Conservation (phyloP, 2,888 invertebrate genomes). For the Lacanobia oleracea region DNA sequence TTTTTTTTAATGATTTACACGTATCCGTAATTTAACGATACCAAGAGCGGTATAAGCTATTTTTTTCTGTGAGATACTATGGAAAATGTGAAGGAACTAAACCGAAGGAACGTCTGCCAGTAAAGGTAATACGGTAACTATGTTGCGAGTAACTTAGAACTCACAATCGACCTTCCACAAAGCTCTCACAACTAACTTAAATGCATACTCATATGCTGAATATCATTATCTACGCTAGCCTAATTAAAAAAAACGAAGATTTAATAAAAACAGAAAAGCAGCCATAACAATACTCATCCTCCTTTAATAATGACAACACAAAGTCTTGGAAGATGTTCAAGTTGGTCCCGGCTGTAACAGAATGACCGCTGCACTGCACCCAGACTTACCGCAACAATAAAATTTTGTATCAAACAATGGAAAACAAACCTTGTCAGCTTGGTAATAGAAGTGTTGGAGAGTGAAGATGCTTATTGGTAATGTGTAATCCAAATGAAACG, state of each 20-base stretch:
- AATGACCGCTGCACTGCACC: constrained; percentile 84
- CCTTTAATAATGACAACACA: constrained; percentile 83
- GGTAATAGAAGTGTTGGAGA: constrained; percentile 50
- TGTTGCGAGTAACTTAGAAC: not conserved
- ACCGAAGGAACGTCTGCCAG: not conserved
- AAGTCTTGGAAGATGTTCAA: constrained; percentile 84
- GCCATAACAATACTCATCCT: constrained; percentile 83
- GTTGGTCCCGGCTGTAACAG: constrained; percentile 76
- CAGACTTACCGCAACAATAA: constrained; percentile 68
- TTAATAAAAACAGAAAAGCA: constrained; percentile 79
- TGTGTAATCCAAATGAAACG: constrained; percentile 86
- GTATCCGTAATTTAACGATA: not conserved
- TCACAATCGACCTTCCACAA: not conserved
- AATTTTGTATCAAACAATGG: constrained; percentile 25
- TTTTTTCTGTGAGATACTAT: not conserved
- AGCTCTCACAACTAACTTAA: not conserved
- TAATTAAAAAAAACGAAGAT: constrained; percentile 50
- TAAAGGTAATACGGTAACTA: not conserved
- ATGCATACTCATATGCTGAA: not conserved
- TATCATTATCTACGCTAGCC: not conserved
- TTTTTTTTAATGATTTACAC: not conserved
- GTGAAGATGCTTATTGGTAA: constrained; percentile 69
- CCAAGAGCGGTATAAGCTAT: no score
- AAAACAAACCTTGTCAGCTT: constrained; percentile 63
- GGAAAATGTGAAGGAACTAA: not conserved